A percentile compares a stretch with the other conserved stretches of the same genome.
phyloP scores from a whole-genome alignment of 2,113 vertebrate species.

The Bos javanicus region DNA sequence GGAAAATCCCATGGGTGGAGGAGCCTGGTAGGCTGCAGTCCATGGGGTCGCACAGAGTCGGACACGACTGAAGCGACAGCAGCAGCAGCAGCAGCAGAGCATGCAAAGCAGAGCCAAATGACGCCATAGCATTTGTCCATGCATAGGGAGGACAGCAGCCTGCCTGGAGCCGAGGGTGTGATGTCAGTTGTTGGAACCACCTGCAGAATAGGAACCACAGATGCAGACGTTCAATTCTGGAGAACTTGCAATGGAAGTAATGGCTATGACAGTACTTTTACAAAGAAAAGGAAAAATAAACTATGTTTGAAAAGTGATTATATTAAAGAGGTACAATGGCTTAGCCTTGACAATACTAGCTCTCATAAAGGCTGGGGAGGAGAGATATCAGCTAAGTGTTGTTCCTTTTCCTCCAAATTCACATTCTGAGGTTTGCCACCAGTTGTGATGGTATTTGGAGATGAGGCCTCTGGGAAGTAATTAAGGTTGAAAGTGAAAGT shows the following conservation, averaged over 20 bases:
- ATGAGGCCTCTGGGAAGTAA: background rate
- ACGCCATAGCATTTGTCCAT: background rate
- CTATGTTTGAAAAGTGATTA: background rate
- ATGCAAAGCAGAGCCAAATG: background rate
- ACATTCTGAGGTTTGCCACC: background rate
- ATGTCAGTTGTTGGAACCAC: background rate
- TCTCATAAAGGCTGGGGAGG: background rate
- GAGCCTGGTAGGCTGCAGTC: no score
- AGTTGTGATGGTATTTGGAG: background rate
- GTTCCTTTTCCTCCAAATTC: background rate
- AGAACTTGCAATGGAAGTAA: background rate
- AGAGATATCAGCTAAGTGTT: background rate
- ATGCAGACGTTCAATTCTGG: background rate
- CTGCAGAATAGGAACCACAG: background rate
- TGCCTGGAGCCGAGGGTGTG: background rate
- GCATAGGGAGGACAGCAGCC: background rate
- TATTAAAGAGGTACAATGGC: background rate
- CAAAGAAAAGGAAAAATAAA: background rate
- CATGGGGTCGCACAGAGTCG: no score
- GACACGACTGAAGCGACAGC: no score
- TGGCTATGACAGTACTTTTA: background rate
- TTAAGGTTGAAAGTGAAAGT: background rate
- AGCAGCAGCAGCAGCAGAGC: background rate
- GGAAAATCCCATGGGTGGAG: no score
- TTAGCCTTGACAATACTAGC: no score